Percentiles rank a stretch among this genome's conserved stretches.
Conservation (phyloP, 2,888 invertebrate species). For the Macropis europaea region DNA sequence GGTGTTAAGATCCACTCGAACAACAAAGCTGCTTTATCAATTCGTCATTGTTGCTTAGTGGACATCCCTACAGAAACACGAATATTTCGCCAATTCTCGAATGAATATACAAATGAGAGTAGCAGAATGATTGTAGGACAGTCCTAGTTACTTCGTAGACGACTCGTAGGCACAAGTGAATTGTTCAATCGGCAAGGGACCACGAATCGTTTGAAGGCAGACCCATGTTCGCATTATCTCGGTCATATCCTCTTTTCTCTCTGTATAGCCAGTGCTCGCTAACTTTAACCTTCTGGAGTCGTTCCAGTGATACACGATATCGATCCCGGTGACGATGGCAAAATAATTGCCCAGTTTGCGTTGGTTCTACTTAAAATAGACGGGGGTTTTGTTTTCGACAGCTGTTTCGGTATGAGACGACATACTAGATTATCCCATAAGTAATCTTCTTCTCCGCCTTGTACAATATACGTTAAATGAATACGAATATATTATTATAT, state of each 20-base stretch:
- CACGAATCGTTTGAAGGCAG: constrained; percentile 41
- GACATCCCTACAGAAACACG: no score
- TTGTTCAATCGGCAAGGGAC: constrained; percentile 68
- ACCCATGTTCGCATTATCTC: constrained; percentile 65
- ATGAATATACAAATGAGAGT: no score
- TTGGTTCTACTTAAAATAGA: constrained; percentile 21
- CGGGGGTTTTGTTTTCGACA: not conserved
- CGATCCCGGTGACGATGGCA: constrained; percentile 41
- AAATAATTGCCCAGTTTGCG: constrained; percentile 33
- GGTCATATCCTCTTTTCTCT: constrained; percentile 64
- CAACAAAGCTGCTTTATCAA: no score
- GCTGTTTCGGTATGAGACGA: not conserved
- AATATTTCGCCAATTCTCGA: no score
- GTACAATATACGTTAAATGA: no score
- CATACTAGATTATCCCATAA: no score
- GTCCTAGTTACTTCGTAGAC: constrained; percentile 45
- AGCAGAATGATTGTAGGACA: not conserved
- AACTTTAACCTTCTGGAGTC: constrained; percentile 35
- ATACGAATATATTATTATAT: no score
- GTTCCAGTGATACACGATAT: constrained; percentile 50
- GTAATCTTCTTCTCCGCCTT: no score
- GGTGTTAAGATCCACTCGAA: no score
- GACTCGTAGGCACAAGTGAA: constrained; percentile 57
- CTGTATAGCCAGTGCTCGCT: constrained; percentile 25
- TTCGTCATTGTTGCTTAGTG: no score